These are phyloP conservation scores for Noctilio leporinus DNA, from an alignment of 2,113 vertebrate species.

Conservation along the genomic window DNA sequence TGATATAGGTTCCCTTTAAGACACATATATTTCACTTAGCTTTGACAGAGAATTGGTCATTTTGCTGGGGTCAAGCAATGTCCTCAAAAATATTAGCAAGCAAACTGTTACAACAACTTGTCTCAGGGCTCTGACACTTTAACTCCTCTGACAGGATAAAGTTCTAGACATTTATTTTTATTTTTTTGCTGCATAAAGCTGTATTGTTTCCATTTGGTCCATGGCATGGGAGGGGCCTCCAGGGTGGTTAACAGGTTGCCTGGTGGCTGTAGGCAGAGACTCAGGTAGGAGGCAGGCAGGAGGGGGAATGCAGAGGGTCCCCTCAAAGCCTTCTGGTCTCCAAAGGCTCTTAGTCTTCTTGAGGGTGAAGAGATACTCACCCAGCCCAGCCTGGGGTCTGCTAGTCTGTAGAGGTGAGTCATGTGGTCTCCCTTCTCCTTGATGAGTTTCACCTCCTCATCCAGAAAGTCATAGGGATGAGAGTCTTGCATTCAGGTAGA, in stretches of 20 bases:
- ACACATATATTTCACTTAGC: background rate
- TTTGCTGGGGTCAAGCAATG: background rate
- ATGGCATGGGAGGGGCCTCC: background rate
- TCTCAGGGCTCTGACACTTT: background rate
- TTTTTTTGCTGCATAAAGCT: background rate
- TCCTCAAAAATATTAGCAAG: background rate
- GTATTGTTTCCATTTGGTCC: background rate
- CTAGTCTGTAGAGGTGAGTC: background rate
- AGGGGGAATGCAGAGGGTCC: background rate
- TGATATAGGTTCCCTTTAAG: background rate
- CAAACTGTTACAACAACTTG: background rate
- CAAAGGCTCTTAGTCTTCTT: background rate
- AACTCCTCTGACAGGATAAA: background rate
- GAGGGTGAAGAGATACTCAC: background rate
- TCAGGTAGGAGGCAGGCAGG: background rate
- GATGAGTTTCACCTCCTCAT: background rate
- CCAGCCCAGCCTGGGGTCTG: background rate
- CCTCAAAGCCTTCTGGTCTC: background rate
- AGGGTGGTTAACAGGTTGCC: background rate
- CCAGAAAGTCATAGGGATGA: background rate
- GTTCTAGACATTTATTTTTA: background rate
- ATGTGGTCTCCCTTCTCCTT: background rate
- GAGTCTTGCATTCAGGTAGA: background rate
- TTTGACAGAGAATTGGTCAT: background rate
- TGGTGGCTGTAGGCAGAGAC: background rate